A percentile compares a stretch with the other conserved stretches of the same genome.
Evolutionary conservation across 2,797 vertebrate species (phyloP).

Genomic region (Trachops cirrhosus): DNA sequence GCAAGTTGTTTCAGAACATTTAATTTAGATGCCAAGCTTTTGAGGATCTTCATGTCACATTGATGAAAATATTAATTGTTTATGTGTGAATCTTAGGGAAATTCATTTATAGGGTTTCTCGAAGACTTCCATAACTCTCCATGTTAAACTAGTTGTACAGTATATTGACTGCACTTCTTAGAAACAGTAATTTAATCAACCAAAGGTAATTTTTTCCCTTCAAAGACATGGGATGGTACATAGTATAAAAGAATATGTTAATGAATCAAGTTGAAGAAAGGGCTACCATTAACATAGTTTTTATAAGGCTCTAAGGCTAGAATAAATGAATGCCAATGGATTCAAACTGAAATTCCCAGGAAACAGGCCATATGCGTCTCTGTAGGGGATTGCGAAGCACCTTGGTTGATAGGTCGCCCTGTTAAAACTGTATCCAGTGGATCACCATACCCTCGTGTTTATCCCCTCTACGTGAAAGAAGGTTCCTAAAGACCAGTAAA

Average conservation of each 20-base stretch:
- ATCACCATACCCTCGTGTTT: background rate
- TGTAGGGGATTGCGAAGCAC: background rate
- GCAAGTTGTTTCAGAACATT: background rate
- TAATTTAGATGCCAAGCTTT: background rate
- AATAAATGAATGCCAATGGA: background rate
- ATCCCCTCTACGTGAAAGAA: background rate
- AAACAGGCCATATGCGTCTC: background rate
- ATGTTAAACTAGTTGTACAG: background rate
- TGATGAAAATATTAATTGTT: background rate
- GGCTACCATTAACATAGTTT: background rate
- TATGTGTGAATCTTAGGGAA: background rate
- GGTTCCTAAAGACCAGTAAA: background rate
- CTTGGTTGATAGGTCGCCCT: background rate
- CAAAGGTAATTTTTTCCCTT: background rate
- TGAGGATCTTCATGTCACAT: background rate
- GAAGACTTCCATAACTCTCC: background rate
- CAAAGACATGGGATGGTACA: background rate
- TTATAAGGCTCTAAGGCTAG: background rate
- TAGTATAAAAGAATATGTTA: background rate
- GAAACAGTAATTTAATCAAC: conserved; percentile 43
- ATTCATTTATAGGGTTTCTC: background rate
- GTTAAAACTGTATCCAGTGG: background rate
- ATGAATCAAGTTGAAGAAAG: background rate
- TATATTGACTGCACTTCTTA: background rate
- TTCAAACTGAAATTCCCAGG: background rate